Base-by-base conservation (phyloP, 2,113 vertebrate species). In the Zapornia atra region DNA sequence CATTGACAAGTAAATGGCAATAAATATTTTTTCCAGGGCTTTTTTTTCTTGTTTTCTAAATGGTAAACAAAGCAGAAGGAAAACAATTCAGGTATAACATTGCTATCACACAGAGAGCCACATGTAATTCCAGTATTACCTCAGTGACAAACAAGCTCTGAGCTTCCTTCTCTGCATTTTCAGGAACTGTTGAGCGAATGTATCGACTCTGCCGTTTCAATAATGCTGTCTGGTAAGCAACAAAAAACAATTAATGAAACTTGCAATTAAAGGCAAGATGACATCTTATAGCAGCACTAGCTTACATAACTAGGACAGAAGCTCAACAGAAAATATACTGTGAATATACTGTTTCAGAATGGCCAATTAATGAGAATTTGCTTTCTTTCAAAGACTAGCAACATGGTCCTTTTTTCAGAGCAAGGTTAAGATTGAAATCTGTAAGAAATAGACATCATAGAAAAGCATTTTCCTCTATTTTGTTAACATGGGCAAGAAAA, bases 131-230 rank as follows among this genome's bases (percentile, higher is more conserved):
- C 78, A 68, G 5, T 38, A 86, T 98, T 98, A 99, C 99, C 99
- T 99, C 99, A 82, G 99, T 99, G 63, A 99, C 99, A 92, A 99
- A 99, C 59, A 99, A 97, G 94, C 99, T 99, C 86, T 99, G 98
- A 21, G 99, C 99, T 51, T 99, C 99, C 86, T 98, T 98, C 91
- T 98, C 98, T 22, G 99, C 99, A 7, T 99, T 98, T 54, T 98
- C 98, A 78, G 99, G 99, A 94, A 99, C 98, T 1, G 99, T 99
- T n/a, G 99, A 98, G 91, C 88, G 98, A 34, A 98, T n/a, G 8
- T 99, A 99, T 54, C 99, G 98, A 78, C 98, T 98, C 86, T 99
- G 99, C 7, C 99, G 98, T 78, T 98, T 98, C 97, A 99, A 54
- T 71, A 98, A 98, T 26, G 98, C 98, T 46, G 98, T 99, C 99